phyloP scores from a whole-genome alignment of 2,888 invertebrate species.

The Stramonita haemastoma region DNA sequence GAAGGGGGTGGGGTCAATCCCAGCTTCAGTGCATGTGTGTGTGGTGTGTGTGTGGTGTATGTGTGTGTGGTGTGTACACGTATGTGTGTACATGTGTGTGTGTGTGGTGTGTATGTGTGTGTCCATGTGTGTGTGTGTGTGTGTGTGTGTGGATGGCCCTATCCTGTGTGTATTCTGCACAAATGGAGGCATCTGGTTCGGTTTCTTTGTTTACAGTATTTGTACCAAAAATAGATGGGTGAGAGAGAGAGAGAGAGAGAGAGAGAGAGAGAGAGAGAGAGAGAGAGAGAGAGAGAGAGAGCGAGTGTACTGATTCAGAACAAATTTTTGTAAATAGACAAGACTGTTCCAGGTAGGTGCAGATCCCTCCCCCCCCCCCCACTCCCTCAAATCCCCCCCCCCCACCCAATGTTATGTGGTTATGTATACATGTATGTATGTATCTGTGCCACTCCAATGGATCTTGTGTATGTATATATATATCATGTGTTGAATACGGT shows the following conservation, averaged over 20 bases:
- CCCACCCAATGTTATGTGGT: too few relatives aligned
- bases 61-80: background rate
- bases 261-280: too few relatives aligned
- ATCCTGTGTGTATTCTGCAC: background rate
- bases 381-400: too few relatives aligned
- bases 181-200: background rate
- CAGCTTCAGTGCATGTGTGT: background rate
- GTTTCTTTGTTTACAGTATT: background rate
- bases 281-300: too few relatives aligned
- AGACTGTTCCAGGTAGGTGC: background rate
- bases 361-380: too few relatives aligned
- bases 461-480: too few relatives aligned
- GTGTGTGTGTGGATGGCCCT: too few relatives aligned
- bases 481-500: too few relatives aligned
- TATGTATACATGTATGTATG: too few relatives aligned
- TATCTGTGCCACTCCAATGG: too few relatives aligned
- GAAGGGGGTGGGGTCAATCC: too few relatives aligned
- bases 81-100: background rate
- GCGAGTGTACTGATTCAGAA: background rate
- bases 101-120: background rate
- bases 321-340: background rate
- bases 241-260: background rate
- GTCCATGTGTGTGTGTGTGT: too few relatives aligned
- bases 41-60: background rate
- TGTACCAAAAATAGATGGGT: background rate